Evolutionary conservation across 2,113 vertebrate species (phyloP).

Genomic region (Ameiurus melas): DNA sequence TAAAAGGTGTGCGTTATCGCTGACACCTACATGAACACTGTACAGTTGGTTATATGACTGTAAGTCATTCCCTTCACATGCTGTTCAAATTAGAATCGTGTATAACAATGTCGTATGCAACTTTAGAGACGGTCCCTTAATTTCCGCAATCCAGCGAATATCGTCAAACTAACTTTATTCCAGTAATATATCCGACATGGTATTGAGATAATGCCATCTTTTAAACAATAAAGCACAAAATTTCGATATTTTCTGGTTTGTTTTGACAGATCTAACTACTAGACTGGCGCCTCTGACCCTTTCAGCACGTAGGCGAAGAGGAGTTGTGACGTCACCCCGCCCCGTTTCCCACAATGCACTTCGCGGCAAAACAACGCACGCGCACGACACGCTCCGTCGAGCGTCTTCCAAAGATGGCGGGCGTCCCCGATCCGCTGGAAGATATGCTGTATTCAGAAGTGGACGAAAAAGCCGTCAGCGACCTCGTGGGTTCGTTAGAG

Average conservation of each 20-base stretch:
- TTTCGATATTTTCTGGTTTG: background rate
- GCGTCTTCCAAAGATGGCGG: constrained; percentile 81
- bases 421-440: constrained; percentile 84
- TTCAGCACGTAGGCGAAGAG: background rate
- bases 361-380: constrained; percentile 51
- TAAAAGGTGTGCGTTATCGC: too few relatives aligned
- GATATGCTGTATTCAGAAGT: constrained; percentile 89
- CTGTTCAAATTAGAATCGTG: too few relatives aligned
- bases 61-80: too few relatives aligned
- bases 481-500: constrained; percentile 83
- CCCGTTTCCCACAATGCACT: constrained; percentile 44
- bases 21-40: too few relatives aligned
- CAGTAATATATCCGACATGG: background rate
- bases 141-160: too few relatives aligned
- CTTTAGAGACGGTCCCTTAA: too few relatives aligned
- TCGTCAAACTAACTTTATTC: too few relatives aligned
- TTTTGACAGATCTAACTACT: background rate
- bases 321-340: constrained; percentile 20
- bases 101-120: too few relatives aligned
- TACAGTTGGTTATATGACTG: too few relatives aligned
- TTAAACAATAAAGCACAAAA: background rate
- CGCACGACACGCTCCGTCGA: constrained; percentile 39
- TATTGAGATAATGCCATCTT: background rate
- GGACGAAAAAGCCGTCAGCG: constrained; percentile 87
- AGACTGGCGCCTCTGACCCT: background rate